These are phyloP conservation scores for Oreocharis arfaki DNA, from an alignment of 2,113 vertebrate species.

Conservation along the genomic window DNA sequence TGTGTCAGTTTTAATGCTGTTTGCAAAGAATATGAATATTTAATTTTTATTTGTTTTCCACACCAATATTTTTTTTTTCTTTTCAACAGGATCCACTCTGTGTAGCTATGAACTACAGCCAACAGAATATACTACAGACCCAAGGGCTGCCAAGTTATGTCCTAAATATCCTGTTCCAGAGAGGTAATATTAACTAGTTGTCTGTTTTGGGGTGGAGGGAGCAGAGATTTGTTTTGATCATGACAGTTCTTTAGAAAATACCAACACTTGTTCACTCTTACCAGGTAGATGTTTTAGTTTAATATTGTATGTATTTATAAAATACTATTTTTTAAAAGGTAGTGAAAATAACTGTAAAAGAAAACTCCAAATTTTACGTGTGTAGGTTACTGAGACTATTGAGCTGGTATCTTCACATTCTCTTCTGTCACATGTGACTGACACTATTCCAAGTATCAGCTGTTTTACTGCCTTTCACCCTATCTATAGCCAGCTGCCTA, in stretches of 20 bases:
- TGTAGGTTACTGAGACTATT: neutral
- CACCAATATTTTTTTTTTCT: neutral
- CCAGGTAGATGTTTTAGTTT: neutral
- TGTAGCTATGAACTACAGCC: slow-evolving; percentile 87
- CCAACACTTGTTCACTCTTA: neutral
- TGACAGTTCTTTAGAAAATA: neutral
- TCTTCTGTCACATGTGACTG: neutral
- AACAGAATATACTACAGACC: slow-evolving; percentile 81
- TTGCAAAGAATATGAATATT: neutral
- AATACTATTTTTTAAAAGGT: neutral
- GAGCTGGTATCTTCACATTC: neutral
- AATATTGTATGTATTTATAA: neutral
- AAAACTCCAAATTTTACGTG: neutral
- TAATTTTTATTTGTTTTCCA: neutral
- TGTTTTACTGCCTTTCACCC: neutral
- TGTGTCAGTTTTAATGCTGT: neutral
- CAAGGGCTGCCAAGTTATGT: slow-evolving; percentile 80
- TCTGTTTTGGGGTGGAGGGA: neutral
- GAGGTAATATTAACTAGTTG: slow-evolving; percentile 78
- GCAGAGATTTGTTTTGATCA: neutral
- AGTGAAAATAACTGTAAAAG: neutral
- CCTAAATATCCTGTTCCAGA: slow-evolving; percentile 93
- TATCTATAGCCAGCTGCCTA: neutral
- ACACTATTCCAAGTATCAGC: neutral
- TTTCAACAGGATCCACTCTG: slow-evolving; percentile 83